Percentiles rank a stretch among this genome's conserved stretches.
phyloP scores from a whole-genome alignment of 2,888 invertebrate genomes.

The Piscicola geometra region DNA sequence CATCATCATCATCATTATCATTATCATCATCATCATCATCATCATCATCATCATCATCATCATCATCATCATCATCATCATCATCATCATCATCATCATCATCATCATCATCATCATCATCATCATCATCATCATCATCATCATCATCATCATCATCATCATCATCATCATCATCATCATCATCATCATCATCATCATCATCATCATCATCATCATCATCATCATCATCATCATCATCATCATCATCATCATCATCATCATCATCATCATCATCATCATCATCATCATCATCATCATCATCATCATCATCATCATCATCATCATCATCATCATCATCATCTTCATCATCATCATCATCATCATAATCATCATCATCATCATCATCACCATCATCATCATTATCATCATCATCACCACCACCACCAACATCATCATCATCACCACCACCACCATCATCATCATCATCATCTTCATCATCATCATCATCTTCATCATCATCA shows the following conservation, averaged over 20 bases:
- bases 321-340: constrained; percentile 9
- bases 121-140: background rate
- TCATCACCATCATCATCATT: constrained; percentile 3
- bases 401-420: constrained; percentile 9
- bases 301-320: constrained; percentile 9
- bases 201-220: constrained; percentile 10
- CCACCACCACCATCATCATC: no score
- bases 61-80: background rate
- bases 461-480: no score
- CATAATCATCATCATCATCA: no score
- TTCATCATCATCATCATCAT: no score
- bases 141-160: constrained; percentile 11
- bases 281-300: constrained; percentile 9
- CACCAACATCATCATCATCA: no score
- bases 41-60: background rate
- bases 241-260: constrained; percentile 16
- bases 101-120: constrained; percentile 20
- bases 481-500: no score
- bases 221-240: constrained; percentile 14
- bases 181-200: background rate
- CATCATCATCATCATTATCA: constrained; percentile 26
- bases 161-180: constrained; percentile 4
- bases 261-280: constrained; percentile 7
- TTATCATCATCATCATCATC: constrained; percentile 5
- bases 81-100: constrained; percentile 3